Percentiles rank a stretch among this genome's conserved stretches.
These are phyloP conservation scores for Pocota personata DNA, from an alignment of 2,888 invertebrate species.

Conservation along the genomic window DNA sequence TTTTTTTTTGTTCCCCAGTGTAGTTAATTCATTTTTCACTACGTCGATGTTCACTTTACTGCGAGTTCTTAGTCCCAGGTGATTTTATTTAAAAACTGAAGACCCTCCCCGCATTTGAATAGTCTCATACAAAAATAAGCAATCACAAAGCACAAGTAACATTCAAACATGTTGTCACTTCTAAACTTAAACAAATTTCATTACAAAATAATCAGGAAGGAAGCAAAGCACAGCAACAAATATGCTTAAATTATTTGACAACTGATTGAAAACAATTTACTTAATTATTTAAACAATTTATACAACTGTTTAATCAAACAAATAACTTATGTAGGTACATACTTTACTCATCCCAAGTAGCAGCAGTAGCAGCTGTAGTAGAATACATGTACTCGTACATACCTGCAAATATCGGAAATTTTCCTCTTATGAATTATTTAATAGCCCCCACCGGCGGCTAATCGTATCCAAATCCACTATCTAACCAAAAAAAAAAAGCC, in stretches of 20 bases:
- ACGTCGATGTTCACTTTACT: too few species aligned
- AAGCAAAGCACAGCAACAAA: not conserved
- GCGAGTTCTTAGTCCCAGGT: too few species aligned
- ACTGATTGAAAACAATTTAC: slow-evolving; percentile 19
- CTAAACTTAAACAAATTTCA: slow-evolving; percentile 7
- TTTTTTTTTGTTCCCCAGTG: too few species aligned
- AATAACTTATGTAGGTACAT: slow-evolving; percentile 15
- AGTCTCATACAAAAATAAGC: not conserved
- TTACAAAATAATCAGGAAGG: not conserved
- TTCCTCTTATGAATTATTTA: slow-evolving; percentile 61
- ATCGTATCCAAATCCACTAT: slow-evolving; percentile 23
- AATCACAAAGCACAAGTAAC: not conserved
- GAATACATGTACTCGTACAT: not conserved
- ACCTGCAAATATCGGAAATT: slow-evolving; percentile 35
- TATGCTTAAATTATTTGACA: slow-evolving; percentile 7
- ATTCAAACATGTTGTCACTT: slow-evolving; percentile 10
- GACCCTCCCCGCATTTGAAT: not conserved
- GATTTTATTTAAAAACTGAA: too few species aligned
- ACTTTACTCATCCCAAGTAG: slow-evolving; percentile 10
- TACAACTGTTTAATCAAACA: slow-evolving; percentile 30
- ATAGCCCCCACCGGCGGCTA: slow-evolving; percentile 6
- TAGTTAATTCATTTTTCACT: too few species aligned
- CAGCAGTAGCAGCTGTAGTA: not conserved
- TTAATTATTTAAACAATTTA: slow-evolving; percentile 30
- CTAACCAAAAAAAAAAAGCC: not conserved